Conservation (phyloP, 2,113 vertebrate species). For the Platysternon megacephalum region DNA sequence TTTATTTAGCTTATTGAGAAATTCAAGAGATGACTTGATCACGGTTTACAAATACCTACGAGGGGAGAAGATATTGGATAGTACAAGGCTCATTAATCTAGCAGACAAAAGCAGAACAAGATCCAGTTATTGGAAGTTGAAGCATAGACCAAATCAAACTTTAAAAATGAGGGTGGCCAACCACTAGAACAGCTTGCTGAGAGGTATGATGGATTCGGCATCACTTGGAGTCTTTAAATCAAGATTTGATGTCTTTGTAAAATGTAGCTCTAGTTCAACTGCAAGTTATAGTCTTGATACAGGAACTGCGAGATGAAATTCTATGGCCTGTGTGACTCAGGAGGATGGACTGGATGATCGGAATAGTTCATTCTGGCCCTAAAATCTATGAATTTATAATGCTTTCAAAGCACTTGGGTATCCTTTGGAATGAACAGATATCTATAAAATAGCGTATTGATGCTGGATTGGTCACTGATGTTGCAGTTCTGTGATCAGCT, state of each 20-base stretch:
- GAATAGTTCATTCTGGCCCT: conserved; percentile 52
- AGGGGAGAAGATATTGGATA: conserved; percentile 13
- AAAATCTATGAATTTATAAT: conserved; percentile 62
- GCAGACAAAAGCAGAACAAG: background rate
- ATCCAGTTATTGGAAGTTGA: conserved; percentile 41
- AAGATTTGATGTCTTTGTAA: conserved; percentile 18
- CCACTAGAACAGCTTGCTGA: conserved; percentile 12
- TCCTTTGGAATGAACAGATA: conserved; percentile 21
- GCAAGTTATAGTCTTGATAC: background rate
- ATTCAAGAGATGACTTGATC: background rate
- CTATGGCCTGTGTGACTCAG: background rate
- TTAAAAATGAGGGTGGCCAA: background rate
- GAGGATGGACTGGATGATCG: conserved; percentile 46
- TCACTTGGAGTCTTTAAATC: conserved; percentile 1
- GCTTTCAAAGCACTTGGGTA: conserved; percentile 20
- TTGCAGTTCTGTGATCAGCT: background rate
- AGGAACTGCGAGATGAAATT: conserved; percentile 17
- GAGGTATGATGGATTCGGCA: background rate
- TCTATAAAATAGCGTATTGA: background rate
- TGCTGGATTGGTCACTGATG: background rate
- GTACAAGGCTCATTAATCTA: conserved; percentile 13
- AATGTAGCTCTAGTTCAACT: background rate
- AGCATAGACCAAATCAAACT: conserved; percentile 20
- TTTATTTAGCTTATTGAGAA: background rate
- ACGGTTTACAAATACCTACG: background rate